phyloP scores from a whole-genome alignment of 2,888 invertebrate species.

The Ceriagrion tenellum region DNA sequence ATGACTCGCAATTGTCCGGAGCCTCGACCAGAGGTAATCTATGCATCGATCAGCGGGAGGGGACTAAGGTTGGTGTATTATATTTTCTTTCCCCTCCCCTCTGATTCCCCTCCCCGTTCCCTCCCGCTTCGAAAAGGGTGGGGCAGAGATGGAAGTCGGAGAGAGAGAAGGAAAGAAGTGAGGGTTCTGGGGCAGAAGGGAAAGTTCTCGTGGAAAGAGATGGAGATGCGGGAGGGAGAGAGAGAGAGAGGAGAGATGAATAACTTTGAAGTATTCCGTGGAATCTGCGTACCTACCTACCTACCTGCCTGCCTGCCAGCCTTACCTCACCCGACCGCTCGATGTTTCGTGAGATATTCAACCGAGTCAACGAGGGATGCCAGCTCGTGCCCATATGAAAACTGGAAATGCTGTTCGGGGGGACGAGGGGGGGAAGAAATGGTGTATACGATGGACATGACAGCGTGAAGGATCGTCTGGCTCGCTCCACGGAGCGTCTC shows the following conservation, averaged over 20 bases:
- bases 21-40: constrained; percentile 55
- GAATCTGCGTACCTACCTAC: not conserved
- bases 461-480: not conserved
- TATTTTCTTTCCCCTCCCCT: too few relatives aligned
- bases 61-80: not conserved
- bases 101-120: not conserved
- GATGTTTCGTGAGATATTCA: constrained; percentile 18
- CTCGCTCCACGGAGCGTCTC: not conserved
- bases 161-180: not conserved
- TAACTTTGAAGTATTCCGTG: constrained; percentile 15
- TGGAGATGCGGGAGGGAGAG: not conserved
- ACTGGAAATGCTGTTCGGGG: not conserved
- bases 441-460: not conserved
- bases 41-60: constrained; percentile 67
- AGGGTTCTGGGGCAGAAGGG: constrained; percentile 17
- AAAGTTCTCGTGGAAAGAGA: not conserved
- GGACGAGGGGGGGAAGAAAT: too few relatives aligned
- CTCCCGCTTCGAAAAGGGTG: too few relatives aligned
- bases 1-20: constrained; percentile 58
- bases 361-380: not conserved
- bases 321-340: not conserved
- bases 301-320: not conserved
- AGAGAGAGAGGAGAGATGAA: constrained; percentile 3
- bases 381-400: not conserved
- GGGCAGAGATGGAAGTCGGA: not conserved